Base-by-base conservation (phyloP, 2,797 vertebrate species). In the Phrynocephalus guinanensis region DNA sequence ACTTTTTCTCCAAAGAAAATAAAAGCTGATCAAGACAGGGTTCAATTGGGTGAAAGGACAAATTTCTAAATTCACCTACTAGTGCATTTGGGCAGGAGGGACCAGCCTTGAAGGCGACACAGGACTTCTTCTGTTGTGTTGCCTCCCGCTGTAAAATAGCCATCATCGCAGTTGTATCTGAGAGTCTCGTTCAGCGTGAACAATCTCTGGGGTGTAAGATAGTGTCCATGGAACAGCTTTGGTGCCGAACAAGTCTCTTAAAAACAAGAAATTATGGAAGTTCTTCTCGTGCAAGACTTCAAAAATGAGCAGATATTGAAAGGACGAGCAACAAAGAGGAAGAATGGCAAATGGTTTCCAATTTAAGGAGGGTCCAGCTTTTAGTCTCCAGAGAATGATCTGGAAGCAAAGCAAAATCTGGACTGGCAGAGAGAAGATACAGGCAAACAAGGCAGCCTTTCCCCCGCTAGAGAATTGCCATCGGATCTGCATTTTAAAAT, bases 171-270 rank as follows among this genome's bases (percentile, higher is more conserved):
- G 11, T 15, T 4, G 0, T 97, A 97, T 0, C 1, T 67, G 50
- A 96, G 80, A 0, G 38, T 94, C n/a, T 95, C 95, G 0, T 93
- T 91, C 77, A 83, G 10, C 4, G 0, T 67, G 85, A 97, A 93
- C 11, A 83, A 88, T 79, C 0, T 94, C 80, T 82, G 92, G 0
- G 24, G 38, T 6, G 94, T 92, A 5, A 89, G 80, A 82, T 96
- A 97, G 88, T 89, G 94, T 78, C 97, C 97, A 0, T 97, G 94
- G 0, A 1, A 1, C 8, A 97, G 67, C 72, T 22, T 3, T 5
- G 97, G 96, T 26, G 92, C 94, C 85, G 28, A 91, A 60, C 97
- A 97, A 0, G 73, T 91, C 66, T 94, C 97, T 97, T 72, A 2
- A 89, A 90, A 84, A 88, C 73, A 75, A 88, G 71, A n/a, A 44